These are phyloP conservation scores for Micrastur ruficollis DNA, from an alignment of 2,797 vertebrate species.

Conservation along the genomic window DNA sequence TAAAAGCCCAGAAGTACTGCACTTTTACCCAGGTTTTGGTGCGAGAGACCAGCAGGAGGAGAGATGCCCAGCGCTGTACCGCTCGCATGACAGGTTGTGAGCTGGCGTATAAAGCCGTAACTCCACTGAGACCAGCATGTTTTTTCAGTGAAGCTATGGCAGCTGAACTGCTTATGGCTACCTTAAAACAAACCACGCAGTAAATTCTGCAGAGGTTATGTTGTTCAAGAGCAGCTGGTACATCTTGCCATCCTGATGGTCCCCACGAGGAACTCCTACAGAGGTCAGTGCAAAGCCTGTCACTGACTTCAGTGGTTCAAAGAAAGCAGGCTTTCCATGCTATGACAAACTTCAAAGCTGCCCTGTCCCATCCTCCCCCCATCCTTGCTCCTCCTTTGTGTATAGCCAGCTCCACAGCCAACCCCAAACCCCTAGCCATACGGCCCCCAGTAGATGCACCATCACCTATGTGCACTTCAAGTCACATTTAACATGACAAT, in stretches of 20 bases:
- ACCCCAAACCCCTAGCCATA: background rate
- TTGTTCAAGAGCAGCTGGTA: background rate
- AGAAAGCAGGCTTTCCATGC: background rate
- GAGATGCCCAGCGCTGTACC: rapidly evolving
- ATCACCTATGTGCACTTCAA: background rate
- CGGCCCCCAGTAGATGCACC: background rate
- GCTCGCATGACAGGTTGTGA: background rate
- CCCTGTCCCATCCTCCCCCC: background rate
- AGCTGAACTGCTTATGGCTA: background rate
- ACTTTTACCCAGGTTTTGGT: background rate
- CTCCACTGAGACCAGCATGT: background rate
- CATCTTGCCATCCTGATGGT: background rate
- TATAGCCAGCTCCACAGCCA: background rate
- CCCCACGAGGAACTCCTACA: background rate
- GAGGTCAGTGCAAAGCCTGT: background rate
- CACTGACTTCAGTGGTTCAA: background rate
- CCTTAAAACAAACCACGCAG: background rate
- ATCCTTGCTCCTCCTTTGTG: background rate
- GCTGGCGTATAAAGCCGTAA: background rate
- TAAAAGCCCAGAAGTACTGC: background rate
- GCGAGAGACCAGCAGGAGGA: background rate
- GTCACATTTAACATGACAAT: rapidly evolving
- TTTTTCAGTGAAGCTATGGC: background rate
- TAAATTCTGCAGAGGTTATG: background rate
- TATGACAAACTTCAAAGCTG: background rate